Percentiles rank a stretch among this genome's conserved stretches.
Conservation (phyloP, 2,113 vertebrate genomes). For the Hypocryptadius cinnamomeus region DNA sequence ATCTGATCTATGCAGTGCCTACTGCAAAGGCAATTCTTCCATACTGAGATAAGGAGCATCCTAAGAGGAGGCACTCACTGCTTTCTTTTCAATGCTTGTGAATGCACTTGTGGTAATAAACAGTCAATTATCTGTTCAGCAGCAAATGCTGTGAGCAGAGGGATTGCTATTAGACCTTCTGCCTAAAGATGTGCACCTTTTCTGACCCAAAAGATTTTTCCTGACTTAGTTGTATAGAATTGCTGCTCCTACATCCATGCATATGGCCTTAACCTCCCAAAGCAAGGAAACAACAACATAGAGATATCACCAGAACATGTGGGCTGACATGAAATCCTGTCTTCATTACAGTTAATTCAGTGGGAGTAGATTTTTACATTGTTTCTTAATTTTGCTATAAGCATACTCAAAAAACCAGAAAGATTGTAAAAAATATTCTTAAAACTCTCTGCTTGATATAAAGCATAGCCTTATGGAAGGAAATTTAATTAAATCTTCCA, state of each 20-base stretch:
- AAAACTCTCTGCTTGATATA: neutral
- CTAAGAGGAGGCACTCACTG: neutral
- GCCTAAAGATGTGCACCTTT: neutral
- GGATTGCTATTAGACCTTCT: neutral
- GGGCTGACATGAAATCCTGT: neutral
- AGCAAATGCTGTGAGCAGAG: neutral
- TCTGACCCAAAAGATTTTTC: neutral
- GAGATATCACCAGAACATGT: rapidly evolving
- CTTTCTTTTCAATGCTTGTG: neutral
- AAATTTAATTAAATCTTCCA: neutral
- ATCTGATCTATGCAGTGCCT: neutral
- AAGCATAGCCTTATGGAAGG: neutral
- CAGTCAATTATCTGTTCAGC: neutral
- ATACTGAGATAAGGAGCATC: neutral
- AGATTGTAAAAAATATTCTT: neutral
- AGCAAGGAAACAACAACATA: neutral
- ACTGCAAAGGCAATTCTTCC: neutral
- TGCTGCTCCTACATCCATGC: neutral
- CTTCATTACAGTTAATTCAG: neutral
- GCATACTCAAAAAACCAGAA: neutral
- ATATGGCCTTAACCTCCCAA: neutral
- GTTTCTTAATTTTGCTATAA: neutral
- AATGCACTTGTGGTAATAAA: neutral
- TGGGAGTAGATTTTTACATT: neutral
- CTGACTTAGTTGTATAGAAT: neutral